Evolutionary conservation across 2,888 invertebrate genomes (phyloP).

Genomic region (Oxytorus armatus): DNA sequence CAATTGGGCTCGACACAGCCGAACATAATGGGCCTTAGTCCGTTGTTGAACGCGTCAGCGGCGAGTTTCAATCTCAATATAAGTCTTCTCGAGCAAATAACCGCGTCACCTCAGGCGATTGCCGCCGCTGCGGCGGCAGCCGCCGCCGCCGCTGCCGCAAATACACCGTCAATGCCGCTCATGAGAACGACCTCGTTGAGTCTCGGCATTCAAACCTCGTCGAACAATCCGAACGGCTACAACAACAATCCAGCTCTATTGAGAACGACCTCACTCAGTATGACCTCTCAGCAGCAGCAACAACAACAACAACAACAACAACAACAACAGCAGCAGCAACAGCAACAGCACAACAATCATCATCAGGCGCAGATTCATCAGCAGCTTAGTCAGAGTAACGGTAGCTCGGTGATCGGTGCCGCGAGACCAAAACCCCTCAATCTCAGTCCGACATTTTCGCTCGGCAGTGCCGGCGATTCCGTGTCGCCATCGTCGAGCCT

Average conservation of each 20-base stretch:
- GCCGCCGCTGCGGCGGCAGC: slow-evolving; percentile 83
- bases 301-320: slow-evolving; percentile 63
- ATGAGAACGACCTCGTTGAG: slow-evolving; percentile 82
- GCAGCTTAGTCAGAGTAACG: slow-evolving; percentile 56
- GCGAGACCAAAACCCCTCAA: slow-evolving; percentile 82
- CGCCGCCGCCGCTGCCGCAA: slow-evolving; percentile 85
- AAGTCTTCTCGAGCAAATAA: slow-evolving; percentile 85
- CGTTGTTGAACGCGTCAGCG: slow-evolving; percentile 79
- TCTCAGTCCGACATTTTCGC: slow-evolving; percentile 83
- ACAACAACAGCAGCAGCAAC: slow-evolving; percentile 70
- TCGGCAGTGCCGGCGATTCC: slow-evolving; percentile 86
- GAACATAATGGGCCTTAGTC: slow-evolving; percentile 82
- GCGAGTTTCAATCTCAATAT: slow-evolving; percentile 72
- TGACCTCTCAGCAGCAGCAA: slow-evolving; percentile 76
- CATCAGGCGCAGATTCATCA: slow-evolving; percentile 56
- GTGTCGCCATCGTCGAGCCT: slow-evolving; percentile 88
- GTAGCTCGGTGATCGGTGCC: slow-evolving; percentile 75
- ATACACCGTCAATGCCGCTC: slow-evolving; percentile 80
- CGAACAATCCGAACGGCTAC: slow-evolving; percentile 51
- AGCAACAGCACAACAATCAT: slow-evolving; percentile 61
- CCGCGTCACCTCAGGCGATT: slow-evolving; percentile 84
- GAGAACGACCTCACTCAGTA: slow-evolving; percentile 77
- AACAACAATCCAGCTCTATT: slow-evolving; percentile 74
- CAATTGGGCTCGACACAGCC: slow-evolving; percentile 79
- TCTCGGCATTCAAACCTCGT: slow-evolving; percentile 62